Evolutionary conservation across 92 coral and sea anemone species (phyloP), one percentile per base, ranked within the genome.

Genomic region (Parazoanthus darwini): DNA sequence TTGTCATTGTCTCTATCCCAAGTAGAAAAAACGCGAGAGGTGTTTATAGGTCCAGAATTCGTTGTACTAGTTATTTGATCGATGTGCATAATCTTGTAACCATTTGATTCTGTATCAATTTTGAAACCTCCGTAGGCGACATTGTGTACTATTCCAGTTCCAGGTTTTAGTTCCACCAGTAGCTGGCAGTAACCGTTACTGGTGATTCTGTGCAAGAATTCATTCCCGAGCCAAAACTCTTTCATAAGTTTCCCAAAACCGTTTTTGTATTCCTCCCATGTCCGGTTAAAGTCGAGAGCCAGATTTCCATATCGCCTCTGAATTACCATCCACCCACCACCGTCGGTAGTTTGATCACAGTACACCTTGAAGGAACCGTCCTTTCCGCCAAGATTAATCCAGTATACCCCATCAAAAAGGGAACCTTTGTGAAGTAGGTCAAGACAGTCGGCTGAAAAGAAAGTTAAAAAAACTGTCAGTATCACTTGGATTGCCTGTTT

Each of bases 331-430:
- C 86, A 88, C 0, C 90, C 90, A 8, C 90, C 90, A 37, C 77
- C 86, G 9, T 88, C 90, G 29, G 86, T 88, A 15, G 82, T 70
- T 82, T 88, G 90, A n/a, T 88, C 90, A 13, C 90, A 88, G 63
- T 65, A 67, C 76, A 88, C 77, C 16, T 50, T 35, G 54, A 82
- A 72, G 20, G 26, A 88, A 13, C 42, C 58, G 8, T 72, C 86
- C 56, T 74, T 8, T 26, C 78, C 86, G 29, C 78, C 90, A 7
- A 86, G 90, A 25, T 67, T 77, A 42, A 88, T 38, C 77, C 56
- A 50, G 85, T 88, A 79, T 39, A 88, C 51, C 54, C 86, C 90
- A 11, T 77, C 82, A 46, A 78, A 33, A 22, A 54, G 67, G 46
- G 79, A 46, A 29, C 90, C 90, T 51, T 74, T 38, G 78, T 79